These are phyloP conservation scores for Cheilosia impressa DNA, from an alignment of 2,888 invertebrate genomes.

Conservation along the genomic window DNA sequence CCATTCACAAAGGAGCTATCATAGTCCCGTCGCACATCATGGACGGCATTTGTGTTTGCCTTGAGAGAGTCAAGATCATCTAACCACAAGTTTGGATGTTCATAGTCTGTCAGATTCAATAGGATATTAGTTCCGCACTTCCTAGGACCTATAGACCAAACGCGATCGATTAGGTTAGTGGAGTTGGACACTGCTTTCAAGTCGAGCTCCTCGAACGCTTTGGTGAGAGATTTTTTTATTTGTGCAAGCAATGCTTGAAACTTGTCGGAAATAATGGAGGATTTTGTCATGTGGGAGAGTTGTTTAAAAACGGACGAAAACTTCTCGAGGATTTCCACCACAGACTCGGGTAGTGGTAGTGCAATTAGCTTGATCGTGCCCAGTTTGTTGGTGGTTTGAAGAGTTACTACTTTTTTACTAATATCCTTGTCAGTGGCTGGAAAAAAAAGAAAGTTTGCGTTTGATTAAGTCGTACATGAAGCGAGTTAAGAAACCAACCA, in stretches of 20 bases:
- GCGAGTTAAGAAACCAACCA: conserved; percentile 42
- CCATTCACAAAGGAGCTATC: conserved; percentile 94
- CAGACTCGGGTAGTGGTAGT: conserved; percentile 89
- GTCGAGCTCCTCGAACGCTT: conserved; percentile 86
- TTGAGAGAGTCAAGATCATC: conserved; percentile 81
- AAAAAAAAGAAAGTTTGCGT: neutral
- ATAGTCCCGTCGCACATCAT: conserved; percentile 86
- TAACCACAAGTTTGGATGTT: conserved; percentile 86
- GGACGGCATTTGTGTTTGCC: conserved; percentile 77
- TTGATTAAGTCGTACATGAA: too few relatives aligned
- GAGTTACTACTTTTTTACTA: conserved; percentile 85
- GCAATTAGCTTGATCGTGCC: conserved; percentile 90
- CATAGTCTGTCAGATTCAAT: conserved; percentile 90
- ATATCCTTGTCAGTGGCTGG: conserved; percentile 82
- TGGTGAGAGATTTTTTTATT: conserved; percentile 85
- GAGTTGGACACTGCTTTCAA: conserved; percentile 84
- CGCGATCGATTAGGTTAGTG: conserved; percentile 85
- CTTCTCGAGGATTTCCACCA: conserved; percentile 89
- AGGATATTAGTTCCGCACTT: conserved; percentile 95
- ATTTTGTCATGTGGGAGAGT: conserved; percentile 77
- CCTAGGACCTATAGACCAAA: conserved; percentile 97
- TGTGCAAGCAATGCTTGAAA: conserved; percentile 76
- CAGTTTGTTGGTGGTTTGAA: conserved; percentile 89
- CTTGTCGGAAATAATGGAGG: conserved; percentile 80
- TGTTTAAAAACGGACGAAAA: conserved; percentile 88